Percentiles rank a stretch among this genome's conserved stretches.
Evolutionary conservation across 2,113 vertebrate species (phyloP).

Genomic region (Tautogolabrus adspersus): DNA sequence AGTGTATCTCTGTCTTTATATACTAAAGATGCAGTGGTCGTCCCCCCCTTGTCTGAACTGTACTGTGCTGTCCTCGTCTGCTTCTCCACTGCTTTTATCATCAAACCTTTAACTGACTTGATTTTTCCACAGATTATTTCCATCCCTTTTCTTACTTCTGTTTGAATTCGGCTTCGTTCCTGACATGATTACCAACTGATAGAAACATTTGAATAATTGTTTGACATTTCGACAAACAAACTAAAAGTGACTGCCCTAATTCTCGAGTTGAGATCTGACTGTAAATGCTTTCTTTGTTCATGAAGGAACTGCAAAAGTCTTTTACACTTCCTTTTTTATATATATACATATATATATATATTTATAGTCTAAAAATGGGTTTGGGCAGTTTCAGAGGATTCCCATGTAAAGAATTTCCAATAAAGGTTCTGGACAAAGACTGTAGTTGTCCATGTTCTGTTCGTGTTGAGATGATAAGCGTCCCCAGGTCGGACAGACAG

Average conservation of each 20-base stretch:
- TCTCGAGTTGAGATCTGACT: constrained; percentile 57
- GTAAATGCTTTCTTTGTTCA: constrained; percentile 79
- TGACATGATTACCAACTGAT: constrained; percentile 21
- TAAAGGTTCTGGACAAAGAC: constrained; percentile 71
- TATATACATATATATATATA: constrained; percentile 81
- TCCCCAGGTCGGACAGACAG: constrained; percentile 22
- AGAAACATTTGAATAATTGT: constrained; percentile 25
- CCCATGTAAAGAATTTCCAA: constrained; percentile 73
- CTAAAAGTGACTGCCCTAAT: constrained; percentile 57
- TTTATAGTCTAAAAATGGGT: constrained; percentile 76
- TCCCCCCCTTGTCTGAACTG: constrained; percentile 50
- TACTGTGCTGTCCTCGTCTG: constrained; percentile 48
- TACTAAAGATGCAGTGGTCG: constrained; percentile 42
- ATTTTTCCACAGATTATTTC: constrained; percentile 24
- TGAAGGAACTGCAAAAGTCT: constrained; percentile 68
- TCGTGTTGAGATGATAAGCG: constrained; percentile 31
- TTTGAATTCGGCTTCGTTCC: constrained; percentile 34
- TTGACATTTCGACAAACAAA: constrained; percentile 46
- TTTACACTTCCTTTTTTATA: constrained; percentile 73
- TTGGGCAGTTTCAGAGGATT: constrained; percentile 55
- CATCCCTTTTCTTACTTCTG: neutral
- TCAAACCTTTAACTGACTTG: constrained; percentile 29
- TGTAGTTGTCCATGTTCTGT: constrained; percentile 51
- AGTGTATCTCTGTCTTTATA: constrained; percentile 24
- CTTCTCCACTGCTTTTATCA: constrained; percentile 53